A percentile compares a stretch with the other conserved stretches of the same genome.
Conservation (phyloP, 2,888 invertebrate genomes). For the Oscheius sp. region DNA sequence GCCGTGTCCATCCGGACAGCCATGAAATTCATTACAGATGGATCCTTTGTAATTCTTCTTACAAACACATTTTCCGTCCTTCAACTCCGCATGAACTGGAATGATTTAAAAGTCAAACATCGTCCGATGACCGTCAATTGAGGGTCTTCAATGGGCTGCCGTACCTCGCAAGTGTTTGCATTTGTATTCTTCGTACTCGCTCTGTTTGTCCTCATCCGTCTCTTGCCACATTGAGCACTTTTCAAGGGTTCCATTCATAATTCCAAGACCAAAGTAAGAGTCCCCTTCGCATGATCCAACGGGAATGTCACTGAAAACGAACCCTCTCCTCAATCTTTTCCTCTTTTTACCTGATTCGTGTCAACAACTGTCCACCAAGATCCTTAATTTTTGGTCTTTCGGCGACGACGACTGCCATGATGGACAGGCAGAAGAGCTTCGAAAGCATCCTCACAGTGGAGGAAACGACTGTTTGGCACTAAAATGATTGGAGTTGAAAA, state of each 20-base stretch:
- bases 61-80: constrained; percentile 57
- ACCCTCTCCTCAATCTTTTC: too few species aligned
- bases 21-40: constrained; percentile 61
- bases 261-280: constrained; percentile 53
- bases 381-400: constrained; percentile 49
- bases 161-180: constrained; percentile 61
- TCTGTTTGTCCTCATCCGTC: constrained; percentile 40
- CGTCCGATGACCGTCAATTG: neutral
- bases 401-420: constrained; percentile 17
- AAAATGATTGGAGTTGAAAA: neutral
- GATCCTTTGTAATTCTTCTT: constrained; percentile 59
- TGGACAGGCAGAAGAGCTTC: constrained; percentile 6
- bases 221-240: constrained; percentile 59
- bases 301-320: constrained; percentile 44
- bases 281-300: constrained; percentile 48
- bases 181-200: constrained; percentile 61
- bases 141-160: constrained; percentile 4
- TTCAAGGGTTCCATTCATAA: constrained; percentile 60
- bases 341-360: constrained; percentile 35
- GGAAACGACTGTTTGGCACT: neutral
- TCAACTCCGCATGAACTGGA: constrained; percentile 51
- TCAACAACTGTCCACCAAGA: constrained; percentile 36
- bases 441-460: constrained; percentile 10
- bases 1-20: constrained; percentile 55
- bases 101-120: neutral